Percentiles rank a stretch among this genome's conserved stretches.
These are phyloP conservation scores for Sebastes steindachneri DNA, from an alignment of 2,797 vertebrate genomes.

Conservation along the genomic window DNA sequence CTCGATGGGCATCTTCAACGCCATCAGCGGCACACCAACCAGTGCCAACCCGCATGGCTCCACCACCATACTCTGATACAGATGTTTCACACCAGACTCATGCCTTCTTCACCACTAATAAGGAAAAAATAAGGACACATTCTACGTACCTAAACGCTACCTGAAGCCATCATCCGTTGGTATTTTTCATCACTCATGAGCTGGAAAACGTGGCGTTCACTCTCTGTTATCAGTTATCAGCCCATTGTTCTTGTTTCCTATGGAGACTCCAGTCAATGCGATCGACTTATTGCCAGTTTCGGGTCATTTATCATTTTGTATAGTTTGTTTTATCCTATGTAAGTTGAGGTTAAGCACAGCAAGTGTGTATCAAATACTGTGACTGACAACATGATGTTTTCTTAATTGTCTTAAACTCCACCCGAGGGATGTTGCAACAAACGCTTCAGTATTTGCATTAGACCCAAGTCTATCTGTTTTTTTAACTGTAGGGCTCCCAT, in stretches of 20 bases:
- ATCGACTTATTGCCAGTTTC: background rate
- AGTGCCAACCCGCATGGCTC: slow-evolving; percentile 88
- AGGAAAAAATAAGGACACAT: slow-evolving; percentile 52
- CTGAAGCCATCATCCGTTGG: background rate
- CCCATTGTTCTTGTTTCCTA: slow-evolving; percentile 71
- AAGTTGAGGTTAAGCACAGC: background rate
- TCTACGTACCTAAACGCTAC: background rate
- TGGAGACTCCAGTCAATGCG: slow-evolving; percentile 65
- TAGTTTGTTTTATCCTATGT: slow-evolving; percentile 10
- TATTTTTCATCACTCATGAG: background rate
- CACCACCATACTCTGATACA: slow-evolving; percentile 80
- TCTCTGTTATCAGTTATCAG: background rate
- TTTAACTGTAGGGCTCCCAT: background rate
- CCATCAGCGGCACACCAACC: slow-evolving; percentile 94
- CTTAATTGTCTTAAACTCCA: background rate
- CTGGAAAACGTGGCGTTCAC: background rate
- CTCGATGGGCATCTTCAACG: slow-evolving; percentile 95
- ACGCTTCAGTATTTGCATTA: slow-evolving; percentile 18
- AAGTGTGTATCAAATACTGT: slow-evolving; percentile 1
- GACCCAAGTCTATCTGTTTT: slow-evolving; percentile 9
- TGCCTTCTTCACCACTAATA: background rate
- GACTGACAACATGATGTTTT: slow-evolving; percentile 12
- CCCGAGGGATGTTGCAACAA: background rate
- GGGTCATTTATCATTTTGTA: background rate
- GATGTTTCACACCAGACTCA: background rate